Base-by-base conservation (phyloP, 2,113 vertebrate species). In the Silurus glanis region DNA sequence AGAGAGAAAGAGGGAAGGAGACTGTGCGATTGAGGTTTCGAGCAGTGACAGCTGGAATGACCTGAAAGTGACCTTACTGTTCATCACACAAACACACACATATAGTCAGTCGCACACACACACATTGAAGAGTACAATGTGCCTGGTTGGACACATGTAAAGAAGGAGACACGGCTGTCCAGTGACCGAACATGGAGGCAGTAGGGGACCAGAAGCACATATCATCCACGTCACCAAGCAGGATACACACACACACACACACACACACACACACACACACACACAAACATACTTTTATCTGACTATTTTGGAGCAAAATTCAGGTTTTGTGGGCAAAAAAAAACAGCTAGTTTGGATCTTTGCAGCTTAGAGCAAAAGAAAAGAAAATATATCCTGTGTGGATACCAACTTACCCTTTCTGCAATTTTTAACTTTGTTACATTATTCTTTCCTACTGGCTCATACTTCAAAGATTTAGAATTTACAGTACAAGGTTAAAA, bases 131-230 rank as follows among this genome's bases (percentile, higher is more conserved):
- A 9, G 12, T n/a, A 49, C 13, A 45, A 62, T 75, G 62, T 28
- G 72, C 45, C 9, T 21, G 45, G 45, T 74, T 74, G 45, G 71
- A 23, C 45, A 74, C 45, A 74, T 23, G 71, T 74, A 74, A 74
- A 9, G 45, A 88, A 49, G 74, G 71, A 81, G 81, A 75, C 83
- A 47, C 64, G 76, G 55, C 76, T 58, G 87, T 86, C 88, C 74
- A 62, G 80, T 86, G 89, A 89, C 87, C 86, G 86, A 86, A 88
- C 75, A 16, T 72, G 62, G 62, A 91, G 37, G 82, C 89, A 89
- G 83, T 85, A 74, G 16, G 86, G 49, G 58, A 23, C 14, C 61
- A 47, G 76, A 81, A 56, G 80, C 80, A 84, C 81, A 84, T 51
- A 86, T 85, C 64, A 85, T 84, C 61, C 66, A 79, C 86, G 88